phyloP scores from a whole-genome alignment of 2,113 vertebrate species.

The Aepyceros melampus region DNA sequence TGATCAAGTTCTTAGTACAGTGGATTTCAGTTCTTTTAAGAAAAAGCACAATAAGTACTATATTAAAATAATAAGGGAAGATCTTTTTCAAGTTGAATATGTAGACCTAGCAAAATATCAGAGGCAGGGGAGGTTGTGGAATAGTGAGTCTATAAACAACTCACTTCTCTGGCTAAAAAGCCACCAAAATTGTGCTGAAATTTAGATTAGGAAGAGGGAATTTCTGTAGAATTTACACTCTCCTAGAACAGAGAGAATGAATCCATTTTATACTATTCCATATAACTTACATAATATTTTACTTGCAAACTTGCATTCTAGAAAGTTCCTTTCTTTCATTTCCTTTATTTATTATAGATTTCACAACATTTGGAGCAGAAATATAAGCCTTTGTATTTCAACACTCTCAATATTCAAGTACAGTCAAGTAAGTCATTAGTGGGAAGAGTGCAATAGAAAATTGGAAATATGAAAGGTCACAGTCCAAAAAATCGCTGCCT shows the following conservation, averaged over 20 bases:
- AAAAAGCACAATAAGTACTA: background rate
- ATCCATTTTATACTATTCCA: background rate
- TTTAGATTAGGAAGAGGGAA: background rate
- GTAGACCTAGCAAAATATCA: background rate
- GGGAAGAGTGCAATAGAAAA: background rate
- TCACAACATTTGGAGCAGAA: background rate
- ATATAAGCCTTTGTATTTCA: background rate
- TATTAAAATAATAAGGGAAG: background rate
- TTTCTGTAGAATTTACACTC: background rate
- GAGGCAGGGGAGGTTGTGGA: background rate
- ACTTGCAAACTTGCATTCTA: constrained; percentile 4
- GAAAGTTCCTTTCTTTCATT: background rate
- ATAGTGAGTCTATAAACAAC: background rate
- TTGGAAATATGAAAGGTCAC: constrained; percentile 6
- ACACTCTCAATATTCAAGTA: background rate
- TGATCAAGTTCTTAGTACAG: background rate
- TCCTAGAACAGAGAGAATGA: background rate
- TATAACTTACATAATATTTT: background rate
- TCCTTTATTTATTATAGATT: constrained; percentile 31
- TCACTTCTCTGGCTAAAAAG: background rate
- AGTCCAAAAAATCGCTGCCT: background rate
- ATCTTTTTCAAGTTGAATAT: background rate
- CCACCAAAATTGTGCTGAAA: background rate
- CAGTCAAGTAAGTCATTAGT: background rate
- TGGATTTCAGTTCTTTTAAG: background rate